Evolutionary conservation across 2,888 invertebrate genomes (phyloP).

Genomic region (Cybosia mesomella): DNA sequence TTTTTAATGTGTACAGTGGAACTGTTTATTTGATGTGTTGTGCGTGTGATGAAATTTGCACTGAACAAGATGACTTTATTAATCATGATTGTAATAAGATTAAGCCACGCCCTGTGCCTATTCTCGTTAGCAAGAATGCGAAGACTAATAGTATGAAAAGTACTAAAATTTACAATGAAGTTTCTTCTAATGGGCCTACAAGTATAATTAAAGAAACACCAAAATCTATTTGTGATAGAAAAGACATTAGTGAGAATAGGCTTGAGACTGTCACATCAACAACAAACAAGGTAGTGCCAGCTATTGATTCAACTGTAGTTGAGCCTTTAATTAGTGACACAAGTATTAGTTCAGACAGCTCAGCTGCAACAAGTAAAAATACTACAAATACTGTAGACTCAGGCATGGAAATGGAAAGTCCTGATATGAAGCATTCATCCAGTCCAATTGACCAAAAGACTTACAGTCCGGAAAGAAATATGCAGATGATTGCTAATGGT

Average conservation of each 20-base stretch:
- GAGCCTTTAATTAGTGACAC: slow-evolving; percentile 68
- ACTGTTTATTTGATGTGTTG: slow-evolving; percentile 93
- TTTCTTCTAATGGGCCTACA: slow-evolving; percentile 68
- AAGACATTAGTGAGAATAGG: slow-evolving; percentile 66
- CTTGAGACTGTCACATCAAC: slow-evolving; percentile 62
- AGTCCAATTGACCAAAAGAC: slow-evolving; percentile 60
- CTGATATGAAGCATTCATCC: slow-evolving; percentile 57
- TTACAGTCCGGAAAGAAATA: slow-evolving; percentile 53
- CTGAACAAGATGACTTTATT: slow-evolving; percentile 91
- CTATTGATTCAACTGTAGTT: slow-evolving; percentile 53
- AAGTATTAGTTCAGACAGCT: slow-evolving; percentile 67
- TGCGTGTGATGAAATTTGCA: slow-evolving; percentile 92
- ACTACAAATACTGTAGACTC: slow-evolving; percentile 67
- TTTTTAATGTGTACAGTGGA: slow-evolving; percentile 89
- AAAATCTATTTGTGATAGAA: slow-evolving; percentile 66
- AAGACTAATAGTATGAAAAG: slow-evolving; percentile 73
- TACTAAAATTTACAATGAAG: slow-evolving; percentile 65
- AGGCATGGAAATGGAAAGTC: slow-evolving; percentile 66
- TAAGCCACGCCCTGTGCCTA: slow-evolving; percentile 82
- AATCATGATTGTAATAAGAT: slow-evolving; percentile 90
- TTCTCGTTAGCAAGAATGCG: slow-evolving; percentile 80
- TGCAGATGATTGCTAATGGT: slow-evolving; percentile 68
- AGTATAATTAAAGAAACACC: slow-evolving; percentile 59
- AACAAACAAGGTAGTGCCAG: slow-evolving; percentile 54
- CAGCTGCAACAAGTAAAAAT: slow-evolving; percentile 64